Base-by-base conservation (phyloP, 2,888 invertebrate species). In the Leucophenga maculata region DNA sequence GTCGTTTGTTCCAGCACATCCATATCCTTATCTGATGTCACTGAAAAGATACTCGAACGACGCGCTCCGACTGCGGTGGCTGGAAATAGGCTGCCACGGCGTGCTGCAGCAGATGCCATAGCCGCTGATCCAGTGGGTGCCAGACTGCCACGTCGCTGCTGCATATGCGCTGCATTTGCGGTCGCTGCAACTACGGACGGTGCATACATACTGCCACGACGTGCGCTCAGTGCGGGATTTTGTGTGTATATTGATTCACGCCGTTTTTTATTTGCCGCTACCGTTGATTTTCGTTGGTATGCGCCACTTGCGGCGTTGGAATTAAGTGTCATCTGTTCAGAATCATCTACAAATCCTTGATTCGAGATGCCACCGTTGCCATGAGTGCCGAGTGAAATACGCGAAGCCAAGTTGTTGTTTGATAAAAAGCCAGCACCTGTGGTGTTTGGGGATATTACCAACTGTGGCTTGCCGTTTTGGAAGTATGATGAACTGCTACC, bases 1-100 rank as follows among this genome's bases (percentile, higher is more conserved):
- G 95, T 94, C 0, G 95, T 95, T 79, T 94, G 93, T 86, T 95
- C 95, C 68, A 95, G 89, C 13, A 95, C 91, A 79, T 87, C 83
- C 73, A 85, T 82, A 46, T 88, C 86, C 70, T 85, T 85, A 22
- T 85, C 85, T 0, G 85, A 87, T 13, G 86, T 79, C 1, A 85
- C 79, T 8, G 87, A 85, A 67, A 87, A 91, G 57, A 85, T 72
- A 73, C 87, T 87, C 6, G 80, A 79, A 69, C 86, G 78, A 60
- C 87, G 73, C 72, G 84, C 39, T 86, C 85, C 48, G n/a, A 46
- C 20, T 1, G 75, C 73, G 1, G 68, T 74, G 1, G 75, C 74
- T 0, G 85, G 84, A 69, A 86, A 87, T 3, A 86, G 77, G 66
- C 87, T 88, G 65, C 86, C 87, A 2, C 88, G 78, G 2, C 87